These are phyloP conservation scores for Urocitellus parryii DNA, from an alignment of 2,113 vertebrate species.

Conservation along the genomic window DNA sequence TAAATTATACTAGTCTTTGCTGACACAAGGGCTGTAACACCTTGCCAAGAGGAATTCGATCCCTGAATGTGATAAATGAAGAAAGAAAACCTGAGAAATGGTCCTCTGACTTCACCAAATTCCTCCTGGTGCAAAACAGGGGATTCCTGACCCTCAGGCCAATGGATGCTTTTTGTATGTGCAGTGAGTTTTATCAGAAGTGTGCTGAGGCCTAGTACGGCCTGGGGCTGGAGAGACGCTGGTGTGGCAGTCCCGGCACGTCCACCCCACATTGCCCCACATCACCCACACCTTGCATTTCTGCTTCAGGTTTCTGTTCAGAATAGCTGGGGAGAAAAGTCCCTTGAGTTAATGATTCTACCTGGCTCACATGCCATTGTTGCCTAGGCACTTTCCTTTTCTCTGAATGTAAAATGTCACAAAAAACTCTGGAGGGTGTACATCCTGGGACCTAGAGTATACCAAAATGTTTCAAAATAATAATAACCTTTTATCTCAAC, in stretches of 20 bases:
- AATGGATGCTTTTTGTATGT: background rate
- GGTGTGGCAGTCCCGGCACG: too few species aligned
- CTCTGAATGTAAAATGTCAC: background rate
- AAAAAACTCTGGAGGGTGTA: background rate
- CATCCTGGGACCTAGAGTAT: background rate
- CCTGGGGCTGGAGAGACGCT: background rate
- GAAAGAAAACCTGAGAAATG: conserved; percentile 50
- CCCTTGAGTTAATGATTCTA: background rate
- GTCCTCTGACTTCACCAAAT: background rate
- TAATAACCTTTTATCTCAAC: background rate
- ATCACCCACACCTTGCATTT: background rate
- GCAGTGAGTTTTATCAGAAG: background rate
- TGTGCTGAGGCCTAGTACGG: background rate
- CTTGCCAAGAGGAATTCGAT: conserved; percentile 16
- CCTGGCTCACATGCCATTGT: background rate
- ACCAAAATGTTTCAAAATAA: conserved; percentile 19
- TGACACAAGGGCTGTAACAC: conserved; percentile 61
- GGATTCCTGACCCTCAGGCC: background rate
- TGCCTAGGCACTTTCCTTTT: background rate
- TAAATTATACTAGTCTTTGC: conserved; percentile 65
- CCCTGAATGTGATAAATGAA: background rate
- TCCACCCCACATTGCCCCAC: background rate
- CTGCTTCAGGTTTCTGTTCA: background rate
- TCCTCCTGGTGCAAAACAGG: background rate
- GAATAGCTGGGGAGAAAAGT: background rate